A percentile compares a stretch with the other conserved stretches of the same genome.
Evolutionary conservation across 2,888 invertebrate genomes (phyloP).

Genomic region (Tetropium fuscum): DNA sequence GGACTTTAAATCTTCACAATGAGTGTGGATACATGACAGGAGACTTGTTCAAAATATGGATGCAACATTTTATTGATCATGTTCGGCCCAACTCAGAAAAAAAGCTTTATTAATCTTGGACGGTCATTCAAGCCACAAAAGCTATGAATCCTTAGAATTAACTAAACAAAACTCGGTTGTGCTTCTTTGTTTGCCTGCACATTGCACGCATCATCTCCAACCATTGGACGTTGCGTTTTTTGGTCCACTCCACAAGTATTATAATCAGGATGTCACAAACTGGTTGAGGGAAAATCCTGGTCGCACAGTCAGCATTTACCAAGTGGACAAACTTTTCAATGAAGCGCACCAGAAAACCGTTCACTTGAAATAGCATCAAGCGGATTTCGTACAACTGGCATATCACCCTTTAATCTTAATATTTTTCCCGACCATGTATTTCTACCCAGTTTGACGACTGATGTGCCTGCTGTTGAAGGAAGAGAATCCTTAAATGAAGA

Average conservation of each 20-base stretch:
- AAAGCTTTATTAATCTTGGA: conserved; percentile 12
- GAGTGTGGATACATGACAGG: neutral
- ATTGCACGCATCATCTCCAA: conserved; percentile 3
- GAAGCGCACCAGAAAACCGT: conserved; percentile 21
- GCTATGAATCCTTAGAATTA: neutral
- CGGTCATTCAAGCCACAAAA: too few species aligned
- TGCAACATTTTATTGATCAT: too few species aligned
- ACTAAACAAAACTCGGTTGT: neutral
- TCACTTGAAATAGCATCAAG: neutral
- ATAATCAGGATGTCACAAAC: conserved; percentile 1
- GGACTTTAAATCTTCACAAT: neutral
- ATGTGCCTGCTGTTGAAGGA: neutral
- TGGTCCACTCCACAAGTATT: conserved; percentile 9
- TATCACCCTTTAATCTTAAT: neutral
- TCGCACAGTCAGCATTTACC: conserved; percentile 8
- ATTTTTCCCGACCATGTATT: neutral
- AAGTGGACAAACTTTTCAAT: conserved; percentile 16
- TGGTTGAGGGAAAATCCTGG: conserved; percentile 29
- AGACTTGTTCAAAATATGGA: neutral
- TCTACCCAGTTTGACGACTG: neutral
- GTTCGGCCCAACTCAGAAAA: too few species aligned
- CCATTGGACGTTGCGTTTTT: conserved; percentile 29
- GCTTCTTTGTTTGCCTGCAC: neutral
- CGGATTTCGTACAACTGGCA: neutral
- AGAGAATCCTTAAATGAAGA: too few species aligned